Evolutionary conservation across 1,140 invertebrate species (phyloP).

Genomic region (Drosophila athabasca): DNA sequence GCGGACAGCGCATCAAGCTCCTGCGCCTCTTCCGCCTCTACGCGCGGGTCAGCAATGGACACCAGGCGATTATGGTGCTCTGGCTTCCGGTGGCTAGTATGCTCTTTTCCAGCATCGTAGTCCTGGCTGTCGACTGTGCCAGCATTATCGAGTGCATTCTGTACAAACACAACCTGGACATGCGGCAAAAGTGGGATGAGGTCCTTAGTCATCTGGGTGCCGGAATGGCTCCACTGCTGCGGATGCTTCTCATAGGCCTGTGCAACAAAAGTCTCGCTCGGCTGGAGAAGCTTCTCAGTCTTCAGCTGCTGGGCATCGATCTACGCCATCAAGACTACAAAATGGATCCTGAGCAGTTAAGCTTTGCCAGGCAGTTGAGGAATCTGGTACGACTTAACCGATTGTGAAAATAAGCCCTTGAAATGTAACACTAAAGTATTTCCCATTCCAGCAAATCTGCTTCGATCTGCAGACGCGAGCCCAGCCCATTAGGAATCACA

Average conservation of each 20-base stretch:
- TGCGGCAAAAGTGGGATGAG: conserved; percentile 1
- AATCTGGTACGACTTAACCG: not conserved
- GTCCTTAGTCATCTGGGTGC: not conserved
- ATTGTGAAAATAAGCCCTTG: not conserved
- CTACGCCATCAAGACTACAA: not conserved
- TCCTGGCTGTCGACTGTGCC: not conserved
- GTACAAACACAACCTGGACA: not conserved
- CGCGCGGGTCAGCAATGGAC: conserved; percentile 8
- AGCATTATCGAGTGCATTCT: conserved; percentile 7
- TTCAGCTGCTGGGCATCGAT: conserved; percentile 15
- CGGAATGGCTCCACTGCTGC: conserved; percentile 4
- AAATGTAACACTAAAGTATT: too few relatives aligned
- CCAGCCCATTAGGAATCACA: conserved; percentile 21
- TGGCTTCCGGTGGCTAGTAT: conserved; percentile 26
- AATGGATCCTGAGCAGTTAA: not conserved
- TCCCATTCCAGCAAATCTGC: not conserved
- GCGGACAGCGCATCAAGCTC: not conserved
- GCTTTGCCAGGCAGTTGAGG: not conserved
- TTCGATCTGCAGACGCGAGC: conserved; percentile 11
- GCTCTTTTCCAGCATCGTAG: not conserved
- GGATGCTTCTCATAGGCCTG: conserved; percentile 15
- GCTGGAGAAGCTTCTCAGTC: not conserved
- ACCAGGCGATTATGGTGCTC: not conserved
- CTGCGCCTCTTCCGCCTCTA: not conserved
- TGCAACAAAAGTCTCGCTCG: conserved; percentile 14